Conservation (phyloP, 2,888 invertebrate genomes). For the Automeris io region DNA sequence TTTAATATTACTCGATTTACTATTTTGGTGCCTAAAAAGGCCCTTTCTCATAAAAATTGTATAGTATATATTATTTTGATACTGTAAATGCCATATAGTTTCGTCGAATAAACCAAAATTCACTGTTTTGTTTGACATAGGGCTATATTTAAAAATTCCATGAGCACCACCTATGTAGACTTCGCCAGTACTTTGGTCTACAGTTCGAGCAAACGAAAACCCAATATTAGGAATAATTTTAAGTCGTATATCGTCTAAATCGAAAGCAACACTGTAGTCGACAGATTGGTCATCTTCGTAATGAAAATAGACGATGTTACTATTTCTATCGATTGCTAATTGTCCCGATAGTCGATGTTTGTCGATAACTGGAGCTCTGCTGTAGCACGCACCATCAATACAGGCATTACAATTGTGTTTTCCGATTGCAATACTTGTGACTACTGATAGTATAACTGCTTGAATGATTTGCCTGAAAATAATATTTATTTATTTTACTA, state of each 20-base stretch:
- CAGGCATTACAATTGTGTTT: slow-evolving; percentile 42
- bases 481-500: no score
- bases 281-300: slow-evolving; percentile 30
- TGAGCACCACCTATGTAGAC: slow-evolving; percentile 43
- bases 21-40: slow-evolving; percentile 32
- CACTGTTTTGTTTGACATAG: slow-evolving; percentile 27
- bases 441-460: not conserved
- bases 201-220: slow-evolving; percentile 49
- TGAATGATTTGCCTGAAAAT: slow-evolving; percentile 5
- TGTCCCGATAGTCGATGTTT: slow-evolving; percentile 46
- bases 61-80: slow-evolving; percentile 41
- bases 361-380: slow-evolving; percentile 34
- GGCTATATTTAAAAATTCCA: slow-evolving; percentile 44
- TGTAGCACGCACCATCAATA: slow-evolving; percentile 45
- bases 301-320: slow-evolving; percentile 49
- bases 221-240: slow-evolving; percentile 32
- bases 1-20: slow-evolving; percentile 27
- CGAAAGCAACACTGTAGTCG: slow-evolving; percentile 44
- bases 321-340: slow-evolving; percentile 43
- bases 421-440: not conserved
- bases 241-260: slow-evolving; percentile 39
- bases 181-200: slow-evolving; percentile 40
- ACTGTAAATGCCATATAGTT: slow-evolving; percentile 55
- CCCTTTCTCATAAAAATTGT: slow-evolving; percentile 39
- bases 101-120: slow-evolving; percentile 35